Base-by-base conservation (phyloP, 2,113 vertebrate genomes). In the Edolisoma coerulescens region DNA sequence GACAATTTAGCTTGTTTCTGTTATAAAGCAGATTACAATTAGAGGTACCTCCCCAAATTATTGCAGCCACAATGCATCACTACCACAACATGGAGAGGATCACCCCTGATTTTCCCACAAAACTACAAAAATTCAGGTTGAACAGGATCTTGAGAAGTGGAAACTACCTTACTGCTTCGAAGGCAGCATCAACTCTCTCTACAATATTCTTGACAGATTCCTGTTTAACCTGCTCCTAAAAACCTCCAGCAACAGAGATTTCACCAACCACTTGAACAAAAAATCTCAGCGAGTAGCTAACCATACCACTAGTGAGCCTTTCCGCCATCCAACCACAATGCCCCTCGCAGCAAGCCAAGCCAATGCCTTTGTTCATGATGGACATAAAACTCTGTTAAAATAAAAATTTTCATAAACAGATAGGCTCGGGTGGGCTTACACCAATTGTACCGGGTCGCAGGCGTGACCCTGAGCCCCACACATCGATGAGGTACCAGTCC, bases 101-200 rank as follows among this genome's bases (percentile, higher is more conserved):
- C 5, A 41, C 32, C 77, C 47, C 16, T 20, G 16, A 70, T 75
- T 74, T 60, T 60, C 42, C 10, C 45, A 22, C 6, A 60, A 85
- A 75, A 37, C 39, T 59, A 65, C 5, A 89, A 86, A 89, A 86
- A 54, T 50, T 86, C 64, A 78, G 68, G 44, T 75, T 68, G 47
- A 92, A 84, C 39, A 78, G 64, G 52, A 89, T 78, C 47, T 74
- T 70, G 56, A 87, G 64, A 87, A 90, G 73, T 12, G 30, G 22
- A 95, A 89, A 84, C 18, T 6, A 63, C 41, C 50, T 47, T 37
- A 84, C 11, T 81, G 64, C 64, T 93, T 86, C 0, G 0, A 74
- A 90, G 76, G 71, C 56, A 87, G 30, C 30, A 92, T 39, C 71
- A 90, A 27, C 47, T 61, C 37, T 90, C 24, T 64, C 63, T 65